These are phyloP conservation scores for Mungos mungo DNA, from an alignment of 2,113 vertebrate species.

Conservation along the genomic window DNA sequence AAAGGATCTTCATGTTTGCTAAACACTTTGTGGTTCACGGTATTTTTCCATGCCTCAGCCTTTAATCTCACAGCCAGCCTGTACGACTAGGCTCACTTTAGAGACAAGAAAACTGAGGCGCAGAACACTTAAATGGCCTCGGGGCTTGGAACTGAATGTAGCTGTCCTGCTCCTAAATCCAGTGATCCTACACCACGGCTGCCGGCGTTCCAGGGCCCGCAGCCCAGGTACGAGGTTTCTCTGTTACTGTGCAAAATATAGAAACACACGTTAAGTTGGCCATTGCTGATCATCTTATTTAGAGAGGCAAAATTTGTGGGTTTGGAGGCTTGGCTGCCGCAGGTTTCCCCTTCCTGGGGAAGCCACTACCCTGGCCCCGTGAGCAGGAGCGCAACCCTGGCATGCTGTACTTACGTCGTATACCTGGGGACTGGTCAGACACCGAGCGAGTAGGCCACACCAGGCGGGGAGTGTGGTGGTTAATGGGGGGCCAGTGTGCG, in stretches of 20 bases:
- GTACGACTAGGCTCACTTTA: not conserved
- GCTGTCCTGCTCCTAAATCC: not conserved
- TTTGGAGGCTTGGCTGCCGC: not conserved
- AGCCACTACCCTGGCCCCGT: not conserved
- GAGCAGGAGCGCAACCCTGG: not conserved
- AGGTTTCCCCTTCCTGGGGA: not conserved
- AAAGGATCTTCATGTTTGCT: not conserved
- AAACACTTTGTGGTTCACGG: not conserved
- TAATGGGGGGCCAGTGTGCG: slow-evolving; percentile 96
- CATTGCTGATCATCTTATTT: slow-evolving; percentile 3
- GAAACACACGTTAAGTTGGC: not conserved
- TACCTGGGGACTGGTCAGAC: slow-evolving; percentile 95
- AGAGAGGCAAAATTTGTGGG: not conserved
- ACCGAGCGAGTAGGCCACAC: slow-evolving; percentile 95
- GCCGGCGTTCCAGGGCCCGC: not conserved
- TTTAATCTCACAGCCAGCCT: not conserved
- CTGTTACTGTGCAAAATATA: not conserved
- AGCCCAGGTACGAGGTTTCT: not conserved
- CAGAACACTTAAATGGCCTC: not conserved
- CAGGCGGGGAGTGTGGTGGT: slow-evolving; percentile 94
- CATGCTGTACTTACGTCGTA: slow-evolving; percentile 90
- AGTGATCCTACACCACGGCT: not conserved
- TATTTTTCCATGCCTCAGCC: not conserved
- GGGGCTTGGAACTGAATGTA: not conserved
- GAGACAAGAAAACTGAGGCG: not conserved